Evolutionary conservation across 2,113 vertebrate species (phyloP), one percentile per base, ranked within the genome.

Genomic region (Noctilio leporinus): DNA sequence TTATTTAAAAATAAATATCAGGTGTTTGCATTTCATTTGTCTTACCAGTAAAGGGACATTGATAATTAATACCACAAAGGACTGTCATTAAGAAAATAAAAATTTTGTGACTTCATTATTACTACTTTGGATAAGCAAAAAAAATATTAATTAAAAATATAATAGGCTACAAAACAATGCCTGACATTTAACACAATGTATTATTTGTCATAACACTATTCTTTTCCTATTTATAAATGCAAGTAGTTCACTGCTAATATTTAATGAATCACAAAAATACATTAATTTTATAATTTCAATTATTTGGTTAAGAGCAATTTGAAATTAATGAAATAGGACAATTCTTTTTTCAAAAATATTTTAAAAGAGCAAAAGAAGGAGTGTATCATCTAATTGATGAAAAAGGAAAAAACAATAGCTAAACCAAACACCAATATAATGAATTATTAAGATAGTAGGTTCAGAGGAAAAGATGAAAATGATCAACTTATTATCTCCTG

Each of bases 11-110:
- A 47, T 69, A 93, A 55, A 47, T 69, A 93, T 51, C 19, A 7
- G 4, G 9, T 92, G 7, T 51, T 35, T 96, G 78, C 49, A 97
- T 91, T 97, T 98, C 83, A 82, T 62, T 62, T n/a, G 92, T 92
- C 43, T 97, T 59, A 96, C 35, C 81, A 95, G 53, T 96, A 97
- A 96, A 94, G 53, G 67, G 91, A 92, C 57, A 55, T 49, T 96
- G 55, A 67, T 91, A 93, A 95, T 95, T 97, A 87, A 20, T 72
- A 89, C 97, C 70, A 94, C 7, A 89, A 86, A 73, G 78, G 85
- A 73, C 6, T 76, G 30, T 28, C 55, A 89, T n/a, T 85, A 96
- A 93, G 55, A 96, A 81, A 97, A 96, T 82, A 17, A 96, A 95
- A 92, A 62, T 69, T 5, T 16, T 62, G 76, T 12, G 73, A 91